Evolutionary conservation across 2,888 invertebrate species (phyloP).

Genomic region (Notodonta ziczac): DNA sequence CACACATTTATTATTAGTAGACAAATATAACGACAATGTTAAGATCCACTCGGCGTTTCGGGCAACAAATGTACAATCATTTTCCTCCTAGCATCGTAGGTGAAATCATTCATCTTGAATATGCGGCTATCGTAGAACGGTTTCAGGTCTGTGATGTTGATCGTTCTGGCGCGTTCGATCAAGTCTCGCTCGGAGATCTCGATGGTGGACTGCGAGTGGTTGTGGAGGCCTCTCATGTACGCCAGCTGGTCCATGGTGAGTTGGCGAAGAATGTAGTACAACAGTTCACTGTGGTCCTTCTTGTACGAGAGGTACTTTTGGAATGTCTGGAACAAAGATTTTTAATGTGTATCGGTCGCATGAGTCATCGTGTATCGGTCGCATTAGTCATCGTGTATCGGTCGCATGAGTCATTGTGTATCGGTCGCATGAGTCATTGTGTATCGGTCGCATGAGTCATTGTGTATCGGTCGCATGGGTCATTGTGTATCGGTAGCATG

Average conservation of each 20-base stretch:
- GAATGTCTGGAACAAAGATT: constrained; percentile 88
- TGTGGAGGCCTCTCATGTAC: constrained; percentile 89
- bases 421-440: no score
- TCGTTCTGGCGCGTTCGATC: constrained; percentile 92
- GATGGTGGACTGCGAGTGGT: constrained; percentile 88
- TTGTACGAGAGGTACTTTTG: constrained; percentile 96
- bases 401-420: no score
- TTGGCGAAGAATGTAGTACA: constrained; percentile 97
- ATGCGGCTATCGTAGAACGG: constrained; percentile 96
- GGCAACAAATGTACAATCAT: constrained; percentile 93
- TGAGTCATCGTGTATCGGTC: no score
- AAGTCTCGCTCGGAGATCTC: constrained; percentile 91
- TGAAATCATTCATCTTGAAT: constrained; percentile 95
- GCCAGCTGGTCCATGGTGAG: constrained; percentile 95
- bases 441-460: no score
- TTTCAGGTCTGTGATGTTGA: constrained; percentile 94
- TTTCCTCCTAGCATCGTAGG: constrained; percentile 92
- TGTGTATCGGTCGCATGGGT: no score
- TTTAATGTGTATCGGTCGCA: no score
- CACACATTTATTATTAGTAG: no score
- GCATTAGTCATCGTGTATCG: no score
- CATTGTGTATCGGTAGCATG: no score
- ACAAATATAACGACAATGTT: constrained; percentile 11
- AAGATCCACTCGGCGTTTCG: constrained; percentile 72
- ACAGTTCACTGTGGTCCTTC: constrained; percentile 97